Conservation (phyloP, 37 sponge, comb jelly and placozoan species). For the Geodia barretti region DNA sequence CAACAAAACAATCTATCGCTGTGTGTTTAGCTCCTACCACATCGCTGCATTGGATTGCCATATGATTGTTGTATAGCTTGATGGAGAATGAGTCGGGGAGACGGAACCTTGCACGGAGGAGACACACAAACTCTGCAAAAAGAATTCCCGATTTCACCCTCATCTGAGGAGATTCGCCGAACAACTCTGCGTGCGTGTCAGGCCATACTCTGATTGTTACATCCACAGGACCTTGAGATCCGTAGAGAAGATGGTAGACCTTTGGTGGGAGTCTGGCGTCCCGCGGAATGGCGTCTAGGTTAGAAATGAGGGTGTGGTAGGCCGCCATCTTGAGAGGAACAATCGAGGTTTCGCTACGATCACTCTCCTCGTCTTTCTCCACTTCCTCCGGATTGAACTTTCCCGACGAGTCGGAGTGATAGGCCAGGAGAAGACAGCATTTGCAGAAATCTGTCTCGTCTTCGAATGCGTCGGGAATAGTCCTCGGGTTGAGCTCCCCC, state of each 20-base stretch:
- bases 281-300: conserved; percentile 21
- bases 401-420: background rate
- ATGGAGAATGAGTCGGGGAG: background rate
- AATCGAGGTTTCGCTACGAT: background rate
- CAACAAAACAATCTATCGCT: conserved; percentile 38
- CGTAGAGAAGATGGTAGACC: conserved; percentile 10
- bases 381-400: conserved; percentile 4
- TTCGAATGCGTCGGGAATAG: conserved; percentile 8
- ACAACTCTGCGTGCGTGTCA: background rate
- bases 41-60: background rate
- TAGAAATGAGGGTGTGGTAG: conserved; percentile 14
- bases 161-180: conserved; percentile 1
- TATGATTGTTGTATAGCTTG: conserved; percentile 37
- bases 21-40: background rate
- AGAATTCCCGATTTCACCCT: conserved; percentile 30
- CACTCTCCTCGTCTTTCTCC: background rate
- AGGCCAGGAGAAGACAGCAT: conserved; percentile 35
- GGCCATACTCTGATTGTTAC: conserved; percentile 35
- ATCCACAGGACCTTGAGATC: background rate
- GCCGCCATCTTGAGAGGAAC: background rate
- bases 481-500: conserved; percentile 6
- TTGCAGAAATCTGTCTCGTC: conserved; percentile 26
- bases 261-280: conserved; percentile 14
- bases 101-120: conserved; percentile 9
- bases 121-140: conserved; percentile 33